Conservation (phyloP, 2,797 vertebrate species). For the Cephalopachus bancanus region DNA sequence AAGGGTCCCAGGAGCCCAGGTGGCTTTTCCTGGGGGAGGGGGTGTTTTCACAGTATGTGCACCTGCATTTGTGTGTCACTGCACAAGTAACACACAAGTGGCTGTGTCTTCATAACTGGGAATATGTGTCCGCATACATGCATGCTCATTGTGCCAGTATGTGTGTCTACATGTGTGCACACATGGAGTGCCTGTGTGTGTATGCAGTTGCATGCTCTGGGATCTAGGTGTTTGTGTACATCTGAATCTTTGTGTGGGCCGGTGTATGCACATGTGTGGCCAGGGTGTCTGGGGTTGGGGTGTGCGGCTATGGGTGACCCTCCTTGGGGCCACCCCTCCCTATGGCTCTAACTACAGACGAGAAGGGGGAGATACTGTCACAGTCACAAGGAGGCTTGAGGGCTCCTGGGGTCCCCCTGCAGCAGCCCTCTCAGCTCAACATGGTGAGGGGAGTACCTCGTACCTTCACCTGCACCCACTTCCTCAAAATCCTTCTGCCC, state of each 20-base stretch:
- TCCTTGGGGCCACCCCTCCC: not conserved
- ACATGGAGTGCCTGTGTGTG: not conserved
- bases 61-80: not conserved
- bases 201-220: rapidly evolving
- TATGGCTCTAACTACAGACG: not conserved
- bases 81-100: not conserved
- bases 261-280: no score
- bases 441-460: not conserved
- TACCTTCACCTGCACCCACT: not conserved
- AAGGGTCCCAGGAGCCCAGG: not conserved
- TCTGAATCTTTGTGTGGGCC: no score
- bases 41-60: not conserved
- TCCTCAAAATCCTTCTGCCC: not conserved
- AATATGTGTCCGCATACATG: rapidly evolving
- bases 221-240: not conserved
- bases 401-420: not conserved
- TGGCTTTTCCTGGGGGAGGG: not conserved
- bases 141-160: not conserved
- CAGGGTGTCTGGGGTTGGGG: not conserved
- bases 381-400: not conserved
- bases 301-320: not conserved
- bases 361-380: not conserved
- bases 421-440: not conserved
- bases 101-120: not conserved
- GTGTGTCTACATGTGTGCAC: rapidly evolving